These are phyloP conservation scores for Geotrypetes seraphini DNA, from an alignment of 2,797 vertebrate genomes.

Conservation along the genomic window DNA sequence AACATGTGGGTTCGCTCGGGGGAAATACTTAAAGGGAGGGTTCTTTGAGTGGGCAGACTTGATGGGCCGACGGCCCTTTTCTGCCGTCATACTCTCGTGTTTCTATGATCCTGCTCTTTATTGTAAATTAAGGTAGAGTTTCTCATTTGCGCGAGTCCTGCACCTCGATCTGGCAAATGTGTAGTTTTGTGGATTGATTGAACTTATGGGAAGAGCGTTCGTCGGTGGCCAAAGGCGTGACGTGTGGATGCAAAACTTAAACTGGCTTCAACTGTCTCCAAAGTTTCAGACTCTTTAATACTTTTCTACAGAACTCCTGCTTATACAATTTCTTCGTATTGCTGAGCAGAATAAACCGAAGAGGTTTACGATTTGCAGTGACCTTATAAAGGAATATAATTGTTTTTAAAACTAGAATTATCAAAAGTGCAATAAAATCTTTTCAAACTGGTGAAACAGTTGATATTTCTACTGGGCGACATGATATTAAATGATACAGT, in stretches of 20 bases:
- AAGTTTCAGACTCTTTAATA: slow-evolving; percentile 18
- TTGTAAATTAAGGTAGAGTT: too few relatives aligned
- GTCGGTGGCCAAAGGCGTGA: slow-evolving; percentile 5
- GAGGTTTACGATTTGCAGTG: slow-evolving; percentile 10
- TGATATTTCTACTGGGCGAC: slow-evolving; percentile 5
- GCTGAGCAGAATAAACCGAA: slow-evolving; percentile 32
- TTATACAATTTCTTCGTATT: slow-evolving; percentile 5
- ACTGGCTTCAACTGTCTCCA: too few relatives aligned
- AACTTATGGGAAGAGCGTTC: not conserved
- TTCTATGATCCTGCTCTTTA: not conserved
- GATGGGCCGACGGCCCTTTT: too few relatives aligned
- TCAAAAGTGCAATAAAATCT: slow-evolving; percentile 23
- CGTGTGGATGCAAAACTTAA: not conserved
- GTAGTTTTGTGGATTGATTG: too few relatives aligned
- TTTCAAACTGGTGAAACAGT: not conserved
- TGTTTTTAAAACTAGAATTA: slow-evolving; percentile 16
- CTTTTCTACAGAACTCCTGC: slow-evolving; percentile 15
- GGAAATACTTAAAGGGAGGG: too few relatives aligned
- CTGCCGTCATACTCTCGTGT: too few relatives aligned
- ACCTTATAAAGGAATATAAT: slow-evolving; percentile 8
- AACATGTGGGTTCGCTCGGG: too few relatives aligned
- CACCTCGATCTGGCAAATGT: too few relatives aligned
- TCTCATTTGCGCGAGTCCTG: too few relatives aligned
- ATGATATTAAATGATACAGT: not conserved
- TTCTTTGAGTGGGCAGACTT: too few relatives aligned